These are phyloP conservation scores for Drosophila bocki DNA, from an alignment of 1,140 invertebrate species.

Conservation along the genomic window DNA sequence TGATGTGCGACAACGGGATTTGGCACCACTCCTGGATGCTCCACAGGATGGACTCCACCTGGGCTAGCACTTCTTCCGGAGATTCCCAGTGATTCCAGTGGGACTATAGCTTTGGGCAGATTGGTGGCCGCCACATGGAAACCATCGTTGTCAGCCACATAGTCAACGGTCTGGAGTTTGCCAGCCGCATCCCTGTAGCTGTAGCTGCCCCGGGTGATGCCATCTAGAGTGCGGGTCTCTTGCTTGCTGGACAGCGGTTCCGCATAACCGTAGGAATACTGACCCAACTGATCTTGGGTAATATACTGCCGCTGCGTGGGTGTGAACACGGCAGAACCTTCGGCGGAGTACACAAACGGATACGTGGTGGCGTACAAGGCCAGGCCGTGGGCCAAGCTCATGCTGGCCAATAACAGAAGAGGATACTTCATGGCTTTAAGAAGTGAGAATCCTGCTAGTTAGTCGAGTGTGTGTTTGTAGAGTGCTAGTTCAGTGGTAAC, in stretches of 20 bases:
- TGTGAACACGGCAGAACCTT: constrained; percentile 66
- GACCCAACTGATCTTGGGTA: constrained; percentile 88
- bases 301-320: constrained; percentile 86
- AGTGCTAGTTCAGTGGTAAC: constrained; percentile 16
- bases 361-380: constrained; percentile 56
- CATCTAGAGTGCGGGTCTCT: constrained; percentile 88
- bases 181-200: constrained; percentile 88
- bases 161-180: constrained; percentile 87
- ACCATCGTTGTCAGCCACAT: constrained; percentile 87
- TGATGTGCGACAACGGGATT: constrained; percentile 5
- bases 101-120: constrained; percentile 85
- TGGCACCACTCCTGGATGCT: constrained; percentile 8
- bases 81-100: constrained; percentile 3
- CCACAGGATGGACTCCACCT: constrained; percentile 7
- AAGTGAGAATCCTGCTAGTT: constrained; percentile 4
- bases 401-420: constrained; percentile 40
- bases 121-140: constrained; percentile 90
- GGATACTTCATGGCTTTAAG: constrained; percentile 55
- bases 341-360: constrained; percentile 64
- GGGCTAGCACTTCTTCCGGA: constrained; percentile 6
- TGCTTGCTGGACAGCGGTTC: constrained; percentile 88
- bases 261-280: constrained; percentile 89
- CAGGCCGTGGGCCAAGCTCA: constrained; percentile 58
- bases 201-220: constrained; percentile 89
- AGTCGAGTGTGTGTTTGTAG: background rate